Conservation (phyloP, 1,140 invertebrate genomes). For the Drosophila punjabiensis region DNA sequence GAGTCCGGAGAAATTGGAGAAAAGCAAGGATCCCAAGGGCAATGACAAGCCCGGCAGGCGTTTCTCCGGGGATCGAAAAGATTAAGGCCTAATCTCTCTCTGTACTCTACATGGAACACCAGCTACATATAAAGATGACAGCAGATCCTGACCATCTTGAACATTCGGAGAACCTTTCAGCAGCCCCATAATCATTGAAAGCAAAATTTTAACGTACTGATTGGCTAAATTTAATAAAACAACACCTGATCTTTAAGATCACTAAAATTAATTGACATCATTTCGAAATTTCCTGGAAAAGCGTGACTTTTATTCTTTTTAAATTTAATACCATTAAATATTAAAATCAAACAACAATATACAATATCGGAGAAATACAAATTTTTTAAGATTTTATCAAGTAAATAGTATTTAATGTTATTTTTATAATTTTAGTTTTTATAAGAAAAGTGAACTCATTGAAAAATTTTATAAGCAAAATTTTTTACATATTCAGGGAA, state of each 20-base stretch:
- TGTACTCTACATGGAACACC: background rate
- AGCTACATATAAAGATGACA: background rate
- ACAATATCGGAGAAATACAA: no score
- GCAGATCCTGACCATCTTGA: background rate
- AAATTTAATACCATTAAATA: no score
- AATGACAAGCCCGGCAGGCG: background rate
- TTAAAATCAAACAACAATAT: no score
- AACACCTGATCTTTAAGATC: no score
- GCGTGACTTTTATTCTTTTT: no score
- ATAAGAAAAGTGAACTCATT: no score
- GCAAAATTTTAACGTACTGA: conserved; percentile 15
- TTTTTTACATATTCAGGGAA: no score
- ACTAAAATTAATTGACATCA: background rate
- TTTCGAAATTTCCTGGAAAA: no score
- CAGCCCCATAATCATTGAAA: conserved; percentile 32
- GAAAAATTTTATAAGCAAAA: no score
- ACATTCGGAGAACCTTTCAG: background rate
- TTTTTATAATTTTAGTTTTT: no score
- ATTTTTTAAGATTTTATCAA: no score
- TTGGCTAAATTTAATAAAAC: background rate
- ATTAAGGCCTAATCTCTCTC: background rate
- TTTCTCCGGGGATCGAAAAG: background rate
- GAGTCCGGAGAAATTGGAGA: background rate
- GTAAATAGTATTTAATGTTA: no score
- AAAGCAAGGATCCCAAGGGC: background rate